Percentiles rank a stretch among this genome's conserved stretches.
These are phyloP conservation scores for Cotesia chilonis DNA, from an alignment of 1,140 invertebrate genomes.

Conservation along the genomic window DNA sequence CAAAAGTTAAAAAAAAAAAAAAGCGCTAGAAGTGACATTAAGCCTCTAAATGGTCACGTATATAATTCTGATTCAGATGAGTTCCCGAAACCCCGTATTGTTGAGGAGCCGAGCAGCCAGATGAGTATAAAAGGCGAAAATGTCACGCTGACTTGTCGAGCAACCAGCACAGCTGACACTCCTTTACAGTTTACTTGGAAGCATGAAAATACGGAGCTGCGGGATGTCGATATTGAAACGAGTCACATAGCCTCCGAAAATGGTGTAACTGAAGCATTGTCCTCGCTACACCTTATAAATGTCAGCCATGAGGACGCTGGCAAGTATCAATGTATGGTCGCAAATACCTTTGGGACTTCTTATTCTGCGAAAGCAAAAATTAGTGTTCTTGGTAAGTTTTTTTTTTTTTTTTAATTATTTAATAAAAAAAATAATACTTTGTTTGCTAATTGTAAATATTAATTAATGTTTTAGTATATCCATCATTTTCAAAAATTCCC, in stretches of 20 bases:
- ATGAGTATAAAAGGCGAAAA: slow-evolving; percentile 87
- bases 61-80: slow-evolving; percentile 60
- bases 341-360: slow-evolving; percentile 87
- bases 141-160: slow-evolving; percentile 81
- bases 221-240: slow-evolving; percentile 53
- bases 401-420: too few species aligned
- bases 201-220: slow-evolving; percentile 84
- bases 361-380: slow-evolving; percentile 89
- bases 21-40: too few species aligned
- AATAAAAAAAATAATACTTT: too few species aligned
- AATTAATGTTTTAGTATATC: slow-evolving; percentile 73
- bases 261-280: slow-evolving; percentile 71
- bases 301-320: slow-evolving; percentile 82
- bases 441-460: too few species aligned
- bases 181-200: slow-evolving; percentile 83
- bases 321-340: slow-evolving; percentile 91
- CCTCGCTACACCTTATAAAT: slow-evolving; percentile 76
- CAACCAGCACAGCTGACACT: slow-evolving; percentile 71
- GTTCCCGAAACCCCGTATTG: slow-evolving; percentile 85
- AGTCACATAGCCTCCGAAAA: slow-evolving; percentile 53
- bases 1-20: too few species aligned
- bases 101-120: slow-evolving; percentile 81
- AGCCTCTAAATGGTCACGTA: too few species aligned
- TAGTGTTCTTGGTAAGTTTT: slow-evolving; percentile 78
- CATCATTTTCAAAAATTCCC: slow-evolving; percentile 86